A percentile compares a stretch with the other conserved stretches of the same genome.
phyloP scores from a whole-genome alignment of 2,888 invertebrate genomes.

The Neocrepidodera transversa region DNA sequence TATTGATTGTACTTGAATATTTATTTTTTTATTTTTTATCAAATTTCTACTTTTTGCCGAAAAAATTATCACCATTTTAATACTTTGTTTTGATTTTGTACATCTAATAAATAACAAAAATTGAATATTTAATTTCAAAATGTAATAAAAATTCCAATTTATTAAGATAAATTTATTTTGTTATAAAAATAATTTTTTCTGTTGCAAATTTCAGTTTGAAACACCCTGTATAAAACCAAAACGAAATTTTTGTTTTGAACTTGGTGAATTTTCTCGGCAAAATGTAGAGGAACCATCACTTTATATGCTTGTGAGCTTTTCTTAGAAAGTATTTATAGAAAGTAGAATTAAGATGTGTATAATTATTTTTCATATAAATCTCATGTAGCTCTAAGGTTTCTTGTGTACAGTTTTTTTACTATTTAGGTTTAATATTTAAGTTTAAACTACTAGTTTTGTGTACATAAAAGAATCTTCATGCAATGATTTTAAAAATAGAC shows the following conservation, averaged over 20 bases:
- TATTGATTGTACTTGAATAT: constrained; percentile 4
- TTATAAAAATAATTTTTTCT: too few relatives aligned
- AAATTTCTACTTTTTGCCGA: not conserved
- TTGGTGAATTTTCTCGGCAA: not conserved
- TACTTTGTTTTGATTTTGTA: too few relatives aligned
- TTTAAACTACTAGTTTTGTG: constrained; percentile 46
- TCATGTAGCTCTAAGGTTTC: constrained; percentile 49
- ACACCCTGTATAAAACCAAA: too few relatives aligned
- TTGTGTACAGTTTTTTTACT: constrained; percentile 53
- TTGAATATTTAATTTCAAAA: too few relatives aligned
- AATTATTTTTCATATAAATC: constrained; percentile 54
- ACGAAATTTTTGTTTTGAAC: too few relatives aligned
- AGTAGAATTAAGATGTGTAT: constrained; percentile 51
- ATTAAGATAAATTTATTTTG: too few relatives aligned
- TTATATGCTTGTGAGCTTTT: constrained; percentile 48
- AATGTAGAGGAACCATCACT: not conserved
- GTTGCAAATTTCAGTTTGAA: too few relatives aligned
- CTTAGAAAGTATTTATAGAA: constrained; percentile 45
- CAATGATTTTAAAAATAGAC: constrained; percentile 53
- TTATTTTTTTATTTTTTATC: not conserved
- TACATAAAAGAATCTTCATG: constrained; percentile 51
- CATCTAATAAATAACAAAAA: too few relatives aligned
- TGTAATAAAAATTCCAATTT: too few relatives aligned
- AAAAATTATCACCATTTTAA: too few relatives aligned
- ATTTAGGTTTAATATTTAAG: constrained; percentile 48